Conservation (phyloP, 2,797 vertebrate genomes). For the Eupleurogrammus muticus region DNA sequence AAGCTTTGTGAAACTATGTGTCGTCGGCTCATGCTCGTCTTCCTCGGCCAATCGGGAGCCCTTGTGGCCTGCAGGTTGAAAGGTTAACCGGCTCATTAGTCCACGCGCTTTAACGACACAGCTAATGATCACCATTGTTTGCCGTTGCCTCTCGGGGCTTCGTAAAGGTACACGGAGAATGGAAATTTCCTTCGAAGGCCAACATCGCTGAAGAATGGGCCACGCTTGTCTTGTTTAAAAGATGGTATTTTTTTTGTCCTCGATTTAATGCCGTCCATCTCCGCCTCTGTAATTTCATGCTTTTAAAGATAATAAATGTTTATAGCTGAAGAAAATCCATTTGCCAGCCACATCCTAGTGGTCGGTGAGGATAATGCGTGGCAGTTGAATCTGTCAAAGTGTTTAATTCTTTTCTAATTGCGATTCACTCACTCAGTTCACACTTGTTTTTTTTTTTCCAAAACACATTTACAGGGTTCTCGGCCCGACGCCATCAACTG, state of each 20-base stretch:
- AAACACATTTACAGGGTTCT: constrained; percentile 63
- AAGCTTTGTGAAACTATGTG: background rate
- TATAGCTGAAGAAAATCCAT: background rate
- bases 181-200: constrained; percentile 25
- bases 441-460: constrained; percentile 63
- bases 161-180: constrained; percentile 30
- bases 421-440: constrained; percentile 61
- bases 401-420: constrained; percentile 63
- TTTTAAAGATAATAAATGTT: constrained; percentile 12
- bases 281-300: background rate
- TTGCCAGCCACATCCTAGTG: background rate
- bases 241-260: background rate
- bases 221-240: background rate
- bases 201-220: constrained; percentile 2
- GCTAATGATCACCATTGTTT: constrained; percentile 63
- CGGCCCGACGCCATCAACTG: constrained; percentile 39
- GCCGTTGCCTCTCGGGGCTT: constrained; percentile 21
- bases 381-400: constrained; percentile 41
- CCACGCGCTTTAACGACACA: constrained; percentile 56
- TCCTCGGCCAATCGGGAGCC: constrained; percentile 37
- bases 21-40: constrained; percentile 48
- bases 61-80: constrained; percentile 52
- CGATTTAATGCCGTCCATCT: background rate
- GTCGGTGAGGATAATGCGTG: constrained; percentile 6
- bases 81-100: constrained; percentile 74